phyloP scores from a whole-genome alignment of 1,140 invertebrate species.

The Papilio machaon region DNA sequence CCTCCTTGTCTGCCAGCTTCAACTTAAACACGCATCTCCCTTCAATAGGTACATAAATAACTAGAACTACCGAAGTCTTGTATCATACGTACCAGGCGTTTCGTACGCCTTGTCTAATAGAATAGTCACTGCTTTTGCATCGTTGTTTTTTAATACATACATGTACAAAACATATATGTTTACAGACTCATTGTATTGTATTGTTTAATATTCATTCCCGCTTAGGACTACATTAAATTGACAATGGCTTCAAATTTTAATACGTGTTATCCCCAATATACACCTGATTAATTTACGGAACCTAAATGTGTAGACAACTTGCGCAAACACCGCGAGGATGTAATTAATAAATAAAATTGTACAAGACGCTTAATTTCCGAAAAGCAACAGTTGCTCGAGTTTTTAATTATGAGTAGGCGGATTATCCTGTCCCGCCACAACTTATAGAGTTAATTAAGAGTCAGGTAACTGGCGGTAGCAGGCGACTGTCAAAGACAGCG shows the following conservation, averaged over 20 bases:
- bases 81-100: too few relatives aligned
- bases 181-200: neutral
- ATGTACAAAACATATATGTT: neutral
- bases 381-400: slow-evolving; percentile 17
- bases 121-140: neutral
- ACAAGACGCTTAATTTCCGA: neutral
- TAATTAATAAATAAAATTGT: neutral
- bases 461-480: neutral
- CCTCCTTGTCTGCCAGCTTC: neutral
- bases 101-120: too few relatives aligned
- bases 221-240: neutral
- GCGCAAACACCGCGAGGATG: neutral
- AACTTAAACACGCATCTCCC: neutral
- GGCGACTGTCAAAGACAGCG: neutral
- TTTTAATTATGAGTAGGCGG: slow-evolving; percentile 12
- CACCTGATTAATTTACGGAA: neutral
- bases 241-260: neutral
- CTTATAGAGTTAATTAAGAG: neutral
- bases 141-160: neutral
- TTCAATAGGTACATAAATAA: too few relatives aligned
- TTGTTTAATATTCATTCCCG: neutral
- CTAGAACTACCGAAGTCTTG: too few relatives aligned
- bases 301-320: neutral
- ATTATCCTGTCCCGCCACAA: neutral
- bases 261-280: neutral